A percentile compares a stretch with the other conserved stretches of the same genome.
phyloP scores from a whole-genome alignment of 2,888 invertebrate genomes.

The Nesidiocoris tenuis region DNA sequence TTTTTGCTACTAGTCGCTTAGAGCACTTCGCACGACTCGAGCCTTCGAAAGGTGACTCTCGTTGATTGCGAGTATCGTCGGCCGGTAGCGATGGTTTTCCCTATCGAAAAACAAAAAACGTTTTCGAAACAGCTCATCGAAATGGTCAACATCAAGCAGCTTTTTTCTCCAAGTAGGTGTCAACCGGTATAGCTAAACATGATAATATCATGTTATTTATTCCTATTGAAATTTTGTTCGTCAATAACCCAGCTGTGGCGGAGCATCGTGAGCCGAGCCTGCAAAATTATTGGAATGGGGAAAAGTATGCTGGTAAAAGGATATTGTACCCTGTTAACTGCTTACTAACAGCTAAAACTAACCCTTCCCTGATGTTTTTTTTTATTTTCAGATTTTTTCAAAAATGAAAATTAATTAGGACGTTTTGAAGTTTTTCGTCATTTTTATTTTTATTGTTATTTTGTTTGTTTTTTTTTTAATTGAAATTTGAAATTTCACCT shows the following conservation, averaged over 20 bases:
- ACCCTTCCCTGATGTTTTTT: neutral
- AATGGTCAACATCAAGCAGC: constrained; percentile 33
- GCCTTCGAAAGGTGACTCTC: no score
- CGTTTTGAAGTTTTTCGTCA: no score
- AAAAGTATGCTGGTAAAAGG: constrained; percentile 32
- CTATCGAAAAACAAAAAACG: no score
- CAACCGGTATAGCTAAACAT: no score
- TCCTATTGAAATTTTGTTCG: constrained; percentile 20
- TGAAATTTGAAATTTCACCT: no score
- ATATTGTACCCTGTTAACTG: constrained; percentile 19
- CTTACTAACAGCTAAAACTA: constrained; percentile 27
- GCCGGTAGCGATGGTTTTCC: no score
- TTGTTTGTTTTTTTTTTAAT: no score
- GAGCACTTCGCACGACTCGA: constrained; percentile 4
- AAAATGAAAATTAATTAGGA: neutral
- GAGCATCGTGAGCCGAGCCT: constrained; percentile 28
- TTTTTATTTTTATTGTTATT: no score
- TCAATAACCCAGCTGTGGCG: constrained; percentile 20
- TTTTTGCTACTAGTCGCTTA: constrained; percentile 24
- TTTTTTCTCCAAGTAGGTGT: constrained; percentile 36
- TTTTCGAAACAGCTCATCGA: no score
- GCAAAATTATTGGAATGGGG: constrained; percentile 23
- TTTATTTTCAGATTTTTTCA: neutral
- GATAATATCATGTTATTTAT: constrained; percentile 1
- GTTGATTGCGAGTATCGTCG: no score